phyloP scores from a whole-genome alignment of 2,888 invertebrate genomes.

The Monopis laevigella region DNA sequence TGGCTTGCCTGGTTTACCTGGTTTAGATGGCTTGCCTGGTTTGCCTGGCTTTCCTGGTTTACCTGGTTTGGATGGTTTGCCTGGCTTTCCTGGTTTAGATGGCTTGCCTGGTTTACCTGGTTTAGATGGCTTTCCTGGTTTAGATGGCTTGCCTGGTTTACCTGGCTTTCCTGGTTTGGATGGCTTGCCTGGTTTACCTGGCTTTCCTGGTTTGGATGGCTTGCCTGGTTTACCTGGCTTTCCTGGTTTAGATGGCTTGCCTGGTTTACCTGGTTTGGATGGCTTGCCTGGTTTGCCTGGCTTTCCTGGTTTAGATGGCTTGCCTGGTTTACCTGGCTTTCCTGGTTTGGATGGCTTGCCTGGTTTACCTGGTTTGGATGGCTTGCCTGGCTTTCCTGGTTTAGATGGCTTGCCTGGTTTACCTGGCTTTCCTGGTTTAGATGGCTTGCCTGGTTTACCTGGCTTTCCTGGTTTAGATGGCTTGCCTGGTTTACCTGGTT shows the following conservation, averaged over 20 bases:
- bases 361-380: conserved; percentile 20
- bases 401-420: conserved; percentile 19
- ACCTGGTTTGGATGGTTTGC: background rate
- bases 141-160: background rate
- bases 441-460: conserved; percentile 5
- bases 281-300: conserved; percentile 4
- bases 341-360: conserved; percentile 22
- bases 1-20: conserved; percentile 22
- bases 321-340: conserved; percentile 6
- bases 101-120: background rate
- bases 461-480: conserved; percentile 26
- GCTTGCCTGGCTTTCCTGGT: conserved; percentile 29
- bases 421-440: conserved; percentile 20
- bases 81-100: background rate
- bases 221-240: conserved; percentile 4
- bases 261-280: conserved; percentile 5
- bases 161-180: background rate
- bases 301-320: background rate
- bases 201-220: background rate
- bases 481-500: conserved; percentile 18
- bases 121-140: conserved; percentile 14
- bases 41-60: conserved; percentile 3
- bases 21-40: background rate
- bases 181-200: conserved; percentile 2
- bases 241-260: conserved; percentile 1